These are phyloP conservation scores for Archips xylosteana DNA, from an alignment of 2,888 invertebrate species.

Conservation along the genomic window DNA sequence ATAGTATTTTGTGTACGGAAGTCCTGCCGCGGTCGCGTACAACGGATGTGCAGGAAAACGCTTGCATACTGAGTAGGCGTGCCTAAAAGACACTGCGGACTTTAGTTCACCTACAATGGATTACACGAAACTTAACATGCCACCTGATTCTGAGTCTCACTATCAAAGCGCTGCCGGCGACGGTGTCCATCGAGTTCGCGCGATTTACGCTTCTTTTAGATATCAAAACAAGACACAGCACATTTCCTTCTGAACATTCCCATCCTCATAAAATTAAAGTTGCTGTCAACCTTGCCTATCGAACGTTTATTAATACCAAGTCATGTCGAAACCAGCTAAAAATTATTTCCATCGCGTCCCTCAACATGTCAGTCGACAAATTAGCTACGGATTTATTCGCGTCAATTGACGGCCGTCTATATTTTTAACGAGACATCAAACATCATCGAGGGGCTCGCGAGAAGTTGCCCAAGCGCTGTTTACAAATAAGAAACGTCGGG, in stretches of 20 bases:
- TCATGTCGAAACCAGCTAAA: constrained; percentile 61
- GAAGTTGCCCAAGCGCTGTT: constrained; percentile 79
- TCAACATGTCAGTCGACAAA: constrained; percentile 78
- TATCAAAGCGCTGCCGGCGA: constrained; percentile 30
- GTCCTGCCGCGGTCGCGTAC: constrained; percentile 82
- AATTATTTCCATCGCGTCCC: constrained; percentile 75
- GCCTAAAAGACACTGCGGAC: constrained; percentile 85
- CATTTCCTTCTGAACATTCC: neutral
- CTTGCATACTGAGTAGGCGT: constrained; percentile 85
- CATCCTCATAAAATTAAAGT: constrained; percentile 9
- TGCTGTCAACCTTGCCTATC: constrained; percentile 15
- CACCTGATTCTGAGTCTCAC: constrained; percentile 76
- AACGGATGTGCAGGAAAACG: constrained; percentile 84
- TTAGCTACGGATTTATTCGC: constrained; percentile 80
- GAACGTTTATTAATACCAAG: constrained; percentile 30
- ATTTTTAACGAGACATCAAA: constrained; percentile 85
- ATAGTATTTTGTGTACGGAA: constrained; percentile 83
- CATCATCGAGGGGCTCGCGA: constrained; percentile 75
- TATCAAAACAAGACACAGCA: neutral
- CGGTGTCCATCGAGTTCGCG: neutral
- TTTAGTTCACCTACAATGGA: constrained; percentile 80
- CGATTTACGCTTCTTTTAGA: neutral
- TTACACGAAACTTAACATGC: constrained; percentile 82
- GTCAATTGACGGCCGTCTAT: constrained; percentile 78
- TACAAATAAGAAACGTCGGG: constrained; percentile 80